Evolutionary conservation across 2,888 invertebrate species (phyloP), one percentile per base, ranked within the genome.

Genomic region (Tromatobia lineatoria): DNA sequence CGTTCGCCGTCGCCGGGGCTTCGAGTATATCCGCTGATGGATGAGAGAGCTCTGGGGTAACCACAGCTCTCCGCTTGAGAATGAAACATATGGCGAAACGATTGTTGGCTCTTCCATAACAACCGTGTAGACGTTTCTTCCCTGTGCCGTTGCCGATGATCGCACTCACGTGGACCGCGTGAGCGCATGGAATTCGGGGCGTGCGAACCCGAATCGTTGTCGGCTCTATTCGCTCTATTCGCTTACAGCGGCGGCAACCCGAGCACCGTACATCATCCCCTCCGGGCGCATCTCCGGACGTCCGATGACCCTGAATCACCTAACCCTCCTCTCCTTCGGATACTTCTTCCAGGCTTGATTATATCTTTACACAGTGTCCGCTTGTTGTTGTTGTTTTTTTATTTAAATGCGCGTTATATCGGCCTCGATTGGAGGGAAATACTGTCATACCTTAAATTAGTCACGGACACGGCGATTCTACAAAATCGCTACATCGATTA

Each of bases 101-200:
- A 66, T 75, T 38, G 10, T 23, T 75, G 50, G 71, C 42, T 42
- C 20, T 54, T 23, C 57, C 25, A 25, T 13, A 23, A 20, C 3
- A 13, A 4, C 57, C 23, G 13, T 57, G 13, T 13, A 25, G n/a
- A 25, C 18, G 29, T 59, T 52, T 52, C 20, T 13, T 61, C 18
- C 13, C 54, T 52, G 2, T n/a, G 18, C 42, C 29, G 50, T 47
- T 38, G 29, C 52, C 59, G 34, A 11, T 25, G 13, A 20, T 20
- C 52, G 34, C 29, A 20, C 29, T 73, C 79, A 29, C 45, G 75
- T 15, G 80, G 45, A 61, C 54, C 81, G 66, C 81, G 81, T 73
- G 82, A 73, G 45, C 82, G 59, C 61, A 57, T 42, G 69, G 74
- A 82, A 74, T 73, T 82, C 73, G 67, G 77, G 73, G 77, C 76